These are phyloP conservation scores for Pseudococcus viburni DNA, from an alignment of 2,888 invertebrate genomes.

Conservation along the genomic window DNA sequence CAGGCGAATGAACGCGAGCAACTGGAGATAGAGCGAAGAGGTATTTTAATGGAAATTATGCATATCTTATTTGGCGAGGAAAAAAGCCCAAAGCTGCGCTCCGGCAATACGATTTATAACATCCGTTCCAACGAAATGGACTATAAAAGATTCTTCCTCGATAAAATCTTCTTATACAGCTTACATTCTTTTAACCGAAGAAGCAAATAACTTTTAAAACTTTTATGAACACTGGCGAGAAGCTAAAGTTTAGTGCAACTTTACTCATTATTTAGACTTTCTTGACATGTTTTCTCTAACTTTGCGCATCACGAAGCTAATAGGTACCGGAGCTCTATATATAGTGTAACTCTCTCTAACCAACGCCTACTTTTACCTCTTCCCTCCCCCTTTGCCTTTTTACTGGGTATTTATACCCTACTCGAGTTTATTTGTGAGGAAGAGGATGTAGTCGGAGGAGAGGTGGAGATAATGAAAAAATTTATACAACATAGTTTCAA, in stretches of 20 bases:
- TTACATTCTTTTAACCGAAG: constrained; percentile 61
- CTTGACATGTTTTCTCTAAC: constrained; percentile 64
- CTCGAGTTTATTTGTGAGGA: not conserved
- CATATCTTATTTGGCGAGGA: constrained; percentile 62
- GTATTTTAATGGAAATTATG: constrained; percentile 62
- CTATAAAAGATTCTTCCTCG: constrained; percentile 64
- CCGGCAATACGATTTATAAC: constrained; percentile 63
- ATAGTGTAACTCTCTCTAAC: constrained; percentile 33
- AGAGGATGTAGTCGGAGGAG: not conserved
- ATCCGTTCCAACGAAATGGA: constrained; percentile 65
- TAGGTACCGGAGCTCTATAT: constrained; percentile 28
- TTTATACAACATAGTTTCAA: not conserved
- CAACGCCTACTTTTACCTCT: constrained; percentile 30
- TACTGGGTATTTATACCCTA: not conserved
- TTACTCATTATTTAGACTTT: constrained; percentile 65
- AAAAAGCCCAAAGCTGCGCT: constrained; percentile 47
- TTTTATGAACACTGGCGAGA: constrained; percentile 62
- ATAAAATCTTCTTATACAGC: constrained; percentile 63
- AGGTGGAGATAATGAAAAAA: not conserved
- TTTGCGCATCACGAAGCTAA: constrained; percentile 56
- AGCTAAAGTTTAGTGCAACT: constrained; percentile 60
- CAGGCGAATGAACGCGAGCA: not conserved
- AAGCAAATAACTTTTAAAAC: constrained; percentile 65
- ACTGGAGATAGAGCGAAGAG: not conserved
- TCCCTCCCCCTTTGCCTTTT: not conserved